phyloP scores from a whole-genome alignment of 53 echinoderm and acorn worm genomes.

The Crossaster papposus region DNA sequence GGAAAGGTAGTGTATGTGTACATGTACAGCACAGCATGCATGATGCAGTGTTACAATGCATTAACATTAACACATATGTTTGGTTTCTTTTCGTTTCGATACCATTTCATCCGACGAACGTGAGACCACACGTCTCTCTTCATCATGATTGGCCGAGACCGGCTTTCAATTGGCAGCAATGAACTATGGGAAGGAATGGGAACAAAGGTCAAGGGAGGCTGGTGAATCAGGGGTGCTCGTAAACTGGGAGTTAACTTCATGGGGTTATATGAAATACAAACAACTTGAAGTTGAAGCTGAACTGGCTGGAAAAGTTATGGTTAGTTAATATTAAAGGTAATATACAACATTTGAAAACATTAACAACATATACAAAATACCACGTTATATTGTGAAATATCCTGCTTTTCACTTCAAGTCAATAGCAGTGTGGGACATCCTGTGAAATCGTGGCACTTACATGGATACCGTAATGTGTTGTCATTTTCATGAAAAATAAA shows the following conservation, averaged over 20 bases:
- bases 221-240: constrained; percentile 16
- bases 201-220: constrained; percentile 21
- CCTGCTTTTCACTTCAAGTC: no score
- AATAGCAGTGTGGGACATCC: no score
- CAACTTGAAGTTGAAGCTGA: no score
- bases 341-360: neutral
- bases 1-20: neutral
- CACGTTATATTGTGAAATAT: no score
- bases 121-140: constrained; percentile 98
- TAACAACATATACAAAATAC: neutral
- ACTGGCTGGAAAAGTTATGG: neutral
- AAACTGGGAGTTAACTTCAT: neutral
- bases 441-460: no score
- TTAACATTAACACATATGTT: neutral
- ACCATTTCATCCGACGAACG: constrained; percentile 73
- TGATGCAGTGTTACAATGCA: constrained; percentile 6
- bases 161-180: constrained; percentile 46
- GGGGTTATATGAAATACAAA: neutral
- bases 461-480: no score
- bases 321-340: neutral
- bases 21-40: constrained; percentile 29
- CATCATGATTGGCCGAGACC: constrained; percentile 79
- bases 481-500: no score
- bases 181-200: constrained; percentile 43
- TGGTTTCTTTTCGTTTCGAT: neutral